phyloP scores from a whole-genome alignment of 2,113 vertebrate genomes.

The Apteryx owenii region DNA sequence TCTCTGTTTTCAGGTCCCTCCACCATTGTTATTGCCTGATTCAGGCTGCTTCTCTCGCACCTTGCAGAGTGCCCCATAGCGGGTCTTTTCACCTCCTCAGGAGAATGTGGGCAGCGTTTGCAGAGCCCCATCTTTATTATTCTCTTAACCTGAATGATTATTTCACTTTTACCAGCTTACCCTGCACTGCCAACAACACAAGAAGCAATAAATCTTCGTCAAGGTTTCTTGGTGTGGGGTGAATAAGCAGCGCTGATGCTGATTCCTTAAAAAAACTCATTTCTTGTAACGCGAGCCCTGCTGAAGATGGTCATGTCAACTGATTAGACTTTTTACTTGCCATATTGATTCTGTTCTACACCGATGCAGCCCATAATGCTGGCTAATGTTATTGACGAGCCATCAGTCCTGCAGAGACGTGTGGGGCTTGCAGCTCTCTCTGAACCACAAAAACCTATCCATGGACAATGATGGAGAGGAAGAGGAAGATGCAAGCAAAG shows the following conservation, averaged over 20 bases:
- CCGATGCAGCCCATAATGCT: conserved; percentile 90
- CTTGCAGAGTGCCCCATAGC: accelerated
- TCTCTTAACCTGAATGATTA: conserved; percentile 65
- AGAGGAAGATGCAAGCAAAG: conserved; percentile 87
- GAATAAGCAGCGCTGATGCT: conserved; percentile 78
- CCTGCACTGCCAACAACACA: conserved; percentile 53
- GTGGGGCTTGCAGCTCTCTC: conserved; percentile 92
- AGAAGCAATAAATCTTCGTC: conserved; percentile 78
- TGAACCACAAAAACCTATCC: conserved; percentile 85
- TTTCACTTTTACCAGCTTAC: conserved; percentile 43
- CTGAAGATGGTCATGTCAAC: conserved; percentile 89
- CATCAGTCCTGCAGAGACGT: conserved; percentile 93
- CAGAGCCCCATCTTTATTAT: conserved; percentile 17
- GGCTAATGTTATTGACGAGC: conserved; percentile 99
- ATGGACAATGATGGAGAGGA: conserved; percentile 92
- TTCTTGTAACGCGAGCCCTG: conserved; percentile 88
- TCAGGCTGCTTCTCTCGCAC: neutral
- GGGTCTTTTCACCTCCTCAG: neutral
- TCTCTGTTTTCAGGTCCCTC: neutral
- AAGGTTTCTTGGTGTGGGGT: conserved; percentile 72
- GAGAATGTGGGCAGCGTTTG: neutral
- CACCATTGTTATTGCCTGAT: neutral
- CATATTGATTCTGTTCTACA: conserved; percentile 95
- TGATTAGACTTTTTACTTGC: conserved; percentile 91
- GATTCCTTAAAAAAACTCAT: conserved; percentile 91